phyloP scores from a whole-genome alignment of 2,113 vertebrate species.

The Amia ocellicauda region DNA sequence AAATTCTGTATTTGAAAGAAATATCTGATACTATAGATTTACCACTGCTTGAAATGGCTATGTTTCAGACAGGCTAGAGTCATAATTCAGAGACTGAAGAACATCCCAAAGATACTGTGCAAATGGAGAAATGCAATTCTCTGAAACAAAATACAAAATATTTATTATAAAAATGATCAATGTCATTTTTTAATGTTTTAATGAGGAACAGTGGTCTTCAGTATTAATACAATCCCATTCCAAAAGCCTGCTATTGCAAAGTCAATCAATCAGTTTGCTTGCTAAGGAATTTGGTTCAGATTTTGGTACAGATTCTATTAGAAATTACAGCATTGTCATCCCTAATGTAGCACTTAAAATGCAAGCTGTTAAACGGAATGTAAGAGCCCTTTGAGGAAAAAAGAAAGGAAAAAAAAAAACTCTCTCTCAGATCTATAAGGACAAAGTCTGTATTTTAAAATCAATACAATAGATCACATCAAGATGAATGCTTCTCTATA shows the following conservation, averaged over 20 bases:
- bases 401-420: constrained; percentile 38
- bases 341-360: constrained; percentile 35
- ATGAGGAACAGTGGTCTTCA: too few species aligned
- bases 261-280: too few species aligned
- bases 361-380: constrained; percentile 24
- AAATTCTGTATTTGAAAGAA: background rate
- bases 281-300: too few species aligned
- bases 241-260: too few species aligned
- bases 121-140: background rate
- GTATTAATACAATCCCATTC: too few species aligned
- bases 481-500: constrained; percentile 48
- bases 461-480: constrained; percentile 52
- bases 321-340: constrained; percentile 25
- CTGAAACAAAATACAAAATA: too few species aligned
- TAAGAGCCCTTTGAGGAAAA: constrained; percentile 10
- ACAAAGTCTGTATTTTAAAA: constrained; percentile 52
- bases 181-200: too few species aligned
- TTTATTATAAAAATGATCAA: too few species aligned
- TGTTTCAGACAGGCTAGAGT: background rate
- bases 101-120: background rate
- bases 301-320: background rate
- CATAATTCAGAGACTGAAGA: background rate
- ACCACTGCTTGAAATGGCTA: background rate
- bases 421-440: constrained; percentile 31
- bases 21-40: too few species aligned